Evolutionary conservation across 2,888 invertebrate species (phyloP), one percentile per base, ranked within the genome.

Genomic region (Xestia rhomboidea): DNA sequence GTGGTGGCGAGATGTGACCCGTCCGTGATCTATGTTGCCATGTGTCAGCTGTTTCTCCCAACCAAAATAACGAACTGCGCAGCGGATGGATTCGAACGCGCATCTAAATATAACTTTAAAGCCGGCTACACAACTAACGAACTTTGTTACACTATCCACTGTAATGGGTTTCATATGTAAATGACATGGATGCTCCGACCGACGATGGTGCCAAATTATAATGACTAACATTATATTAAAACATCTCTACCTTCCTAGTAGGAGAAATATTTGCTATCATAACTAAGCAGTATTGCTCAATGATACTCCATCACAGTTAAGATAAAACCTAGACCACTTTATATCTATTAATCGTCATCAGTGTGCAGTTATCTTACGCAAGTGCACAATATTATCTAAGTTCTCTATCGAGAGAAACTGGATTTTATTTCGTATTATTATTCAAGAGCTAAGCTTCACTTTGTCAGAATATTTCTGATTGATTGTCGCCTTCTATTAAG

Each of bases 51-150:
- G 93, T 92, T 94, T 90, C 89, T 84, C 69, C 81, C 86, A 87
- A 92, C 93, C 88, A 90, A 93, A 94, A 93, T 93, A 93, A 91
- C 93, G 88, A 91, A 94, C 94, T 95, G 93, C 95, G 95, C 93
- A 95, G 92, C 89, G 90, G 87, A 88, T 88, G 84, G 82, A 88
- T 85, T 84, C 27, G 76, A 87, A 85, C 83, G 83, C 77, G 75
- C 81, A 78, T 80, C 84, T 89, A 88, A 83, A 89, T 85, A 86
- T 89, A 89, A 79, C 78, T 73, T 76, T 81, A 75, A 83, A 79
- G 87, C 73, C 67, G 68, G 64, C 81, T 83, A 73, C 76, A 84
- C 81, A 77, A 81, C 68, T 62, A 63, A 24, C 54, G 57, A 75
- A 86, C 75, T 79, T 71, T 88, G 72, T 77, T 77, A 85, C 60